Evolutionary conservation across 92 coral and sea anemone genomes (phyloP), one percentile per base, ranked within the genome.

Genomic region (Zoanthus sociatus): DNA sequence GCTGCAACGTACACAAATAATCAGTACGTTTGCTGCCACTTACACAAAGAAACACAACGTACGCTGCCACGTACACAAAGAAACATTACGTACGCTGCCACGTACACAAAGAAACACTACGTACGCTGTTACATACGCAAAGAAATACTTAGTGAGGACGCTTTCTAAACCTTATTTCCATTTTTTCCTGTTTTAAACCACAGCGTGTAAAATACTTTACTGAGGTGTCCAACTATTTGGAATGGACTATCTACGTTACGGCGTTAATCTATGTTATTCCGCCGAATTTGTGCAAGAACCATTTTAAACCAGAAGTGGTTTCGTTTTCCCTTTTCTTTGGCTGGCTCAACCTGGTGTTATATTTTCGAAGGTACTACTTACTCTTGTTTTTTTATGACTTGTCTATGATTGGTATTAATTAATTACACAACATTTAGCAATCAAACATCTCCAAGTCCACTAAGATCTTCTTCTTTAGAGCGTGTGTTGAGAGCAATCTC

Each of bases 281-380:
- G 31, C 88, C 66, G 0, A 11, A 61, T 26, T 64, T 87, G 50
- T 81, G 85, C 17, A 81, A 81, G 70, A 14, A 48, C 18, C 85
- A 81, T 50, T 81, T 81, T 51, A 81, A 81, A 11, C 85, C 85
- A 73, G 85, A 81, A 47, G 85, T 81, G 42, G 85, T 81, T 21
- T 94, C 98, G 14, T 71, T 84, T 69, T 94, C 98, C 13, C 90
- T 93, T 16, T 94, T 94, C 90, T 90, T 94, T 61, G 94, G 94
- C 79, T 94, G 98, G 98, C 87, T 94, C 17, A 94, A 94, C 63
- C 94, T 94, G 14, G 90, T 93, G 20, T 86, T 94, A 44, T 94
- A 91, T 82, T 91, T 94, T 90, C 91, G 98, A 94, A 94, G 94
- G 98, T 94, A 53, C 15, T 7, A 12, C 42, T 2, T 63, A 3